Evolutionary conservation across 2,888 invertebrate species (phyloP), one percentile per base, ranked within the genome.

Genomic region (Pseudanteris insignis): DNA sequence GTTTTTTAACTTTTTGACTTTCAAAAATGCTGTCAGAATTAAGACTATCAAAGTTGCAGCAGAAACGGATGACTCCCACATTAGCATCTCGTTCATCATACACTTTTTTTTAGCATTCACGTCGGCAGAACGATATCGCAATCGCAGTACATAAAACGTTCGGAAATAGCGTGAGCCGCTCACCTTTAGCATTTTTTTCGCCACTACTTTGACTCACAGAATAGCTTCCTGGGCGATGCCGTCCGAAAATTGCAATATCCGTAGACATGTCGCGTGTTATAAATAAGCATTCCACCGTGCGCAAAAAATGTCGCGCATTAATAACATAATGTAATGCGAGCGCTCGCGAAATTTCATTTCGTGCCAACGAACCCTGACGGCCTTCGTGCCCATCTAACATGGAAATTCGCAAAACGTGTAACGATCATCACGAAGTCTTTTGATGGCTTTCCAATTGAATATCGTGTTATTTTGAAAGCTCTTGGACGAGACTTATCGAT

Each of bases 181-280:
- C 58, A 58, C 63, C 63, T 63, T 58, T 58, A 54, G 50, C 63
- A 58, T 63, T 63, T 63, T 38, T 29, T 44, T 2, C 26, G 21
- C 26, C 8, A 9, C 63, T 58, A 44, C 53, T 63, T 63, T 63
- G 58, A 63, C 63, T 63, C 40, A 63, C 58, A 58, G 63, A 63
- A 58, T 63, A 53, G 58, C 40, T 63, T 63, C 63, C 63, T 53
- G 53, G 57, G 51, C 62, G 53, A 57, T 48, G 48, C 57, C 36
- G 29, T 54, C 51, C 57, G 38, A 63, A 62, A 63, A 57, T 63
- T 54, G 63, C 63, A 63, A 63, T 63, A 63, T 63, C 63, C 63
- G 63, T 43, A 62, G 55, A 43, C 40, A 32, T 28, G 29, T 40
- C 36, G 46, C 50, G 36, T 41, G 44, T 32, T 51, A 50, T 46